Evolutionary conservation across 2,797 vertebrate species (phyloP), one percentile per base, ranked within the genome.

Genomic region (Sebastolobus altivelis): DNA sequence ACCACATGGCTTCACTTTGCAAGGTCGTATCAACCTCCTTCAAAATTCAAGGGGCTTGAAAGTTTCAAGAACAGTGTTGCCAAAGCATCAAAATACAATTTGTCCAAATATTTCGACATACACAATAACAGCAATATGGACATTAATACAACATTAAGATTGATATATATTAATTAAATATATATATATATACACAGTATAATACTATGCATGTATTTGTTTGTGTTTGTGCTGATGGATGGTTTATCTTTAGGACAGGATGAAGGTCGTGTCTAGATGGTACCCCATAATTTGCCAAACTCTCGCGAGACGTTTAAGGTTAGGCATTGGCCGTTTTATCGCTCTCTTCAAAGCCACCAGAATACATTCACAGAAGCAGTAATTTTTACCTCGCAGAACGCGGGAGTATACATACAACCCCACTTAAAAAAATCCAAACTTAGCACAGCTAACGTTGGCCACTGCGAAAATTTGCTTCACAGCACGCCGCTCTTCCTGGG

Each of bases 71-170:
- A 46, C 43, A 1, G 16, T 16, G 43, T 46, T 0, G 6, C 43
- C 43, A 46, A 3, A 46, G 43, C 16, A 46, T 46, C 43, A 52
- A 52, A 52, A 52, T 52, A 52, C 49, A 18, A 52, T 52, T n/a
- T 0, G 20, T 52, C 18, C 0, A 52, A 52, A 52, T 52, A 52
- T 56, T 27, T n/a, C 0, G 11, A 56, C 25, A 27, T 0, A 56
- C 55, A 27, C 12, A 56, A 56, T 56, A 56, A 27, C 12, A 56
- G 12, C 22, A 27, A 27, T 27, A 56, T 27, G 22, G 14, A 27
- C 55, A 13, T 56, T 13, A 27, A 56, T 25, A 56, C 25, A 25
- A 56, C 22, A 56, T 27, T 27, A 56, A 27, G 25, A 56, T n/a
- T 52, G 18, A 52, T 52, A n/a, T 52, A n/a, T n/a, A 20, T 52